phyloP scores from a whole-genome alignment of 2,888 invertebrate genomes.

The Euzophera pinguis region DNA sequence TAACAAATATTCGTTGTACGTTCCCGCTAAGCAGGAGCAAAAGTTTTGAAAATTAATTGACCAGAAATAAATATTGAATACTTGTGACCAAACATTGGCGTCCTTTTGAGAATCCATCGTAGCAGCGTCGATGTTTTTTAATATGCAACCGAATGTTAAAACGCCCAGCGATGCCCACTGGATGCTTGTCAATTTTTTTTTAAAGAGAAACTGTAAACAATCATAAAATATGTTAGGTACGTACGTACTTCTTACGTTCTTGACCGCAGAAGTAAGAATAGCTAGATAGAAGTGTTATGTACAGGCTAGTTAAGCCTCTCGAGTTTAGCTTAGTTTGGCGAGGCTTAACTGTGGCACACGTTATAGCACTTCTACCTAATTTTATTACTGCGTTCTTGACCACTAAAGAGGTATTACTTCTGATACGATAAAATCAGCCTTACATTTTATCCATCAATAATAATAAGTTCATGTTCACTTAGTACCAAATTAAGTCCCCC shows the following conservation, averaged over 20 bases:
- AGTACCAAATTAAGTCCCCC: too few relatives aligned
- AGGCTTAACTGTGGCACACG: too few relatives aligned
- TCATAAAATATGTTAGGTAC: background rate
- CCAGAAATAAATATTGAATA: conserved; percentile 81
- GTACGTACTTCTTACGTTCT: background rate
- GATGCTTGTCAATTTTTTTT: conserved; percentile 86
- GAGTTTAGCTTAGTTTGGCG: too few relatives aligned
- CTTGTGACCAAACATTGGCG: conserved; percentile 51
- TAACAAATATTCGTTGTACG: conserved; percentile 96
- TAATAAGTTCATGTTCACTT: too few relatives aligned
- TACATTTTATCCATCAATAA: too few relatives aligned
- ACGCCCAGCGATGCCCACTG: conserved; percentile 95
- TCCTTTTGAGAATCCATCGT: conserved; percentile 50
- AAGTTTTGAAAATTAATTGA: conserved; percentile 89
- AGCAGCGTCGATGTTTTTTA: conserved; percentile 87
- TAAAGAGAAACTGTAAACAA: conserved; percentile 87
- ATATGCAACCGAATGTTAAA: conserved; percentile 93
- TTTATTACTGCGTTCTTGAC: too few relatives aligned
- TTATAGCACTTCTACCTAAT: too few relatives aligned
- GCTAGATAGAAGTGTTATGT: too few relatives aligned
- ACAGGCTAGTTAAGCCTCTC: too few relatives aligned
- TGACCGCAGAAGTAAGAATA: too few relatives aligned
- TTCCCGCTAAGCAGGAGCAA: conserved; percentile 96
- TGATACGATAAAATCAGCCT: too few relatives aligned
- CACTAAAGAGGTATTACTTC: too few relatives aligned